phyloP scores from a whole-genome alignment of 2,888 invertebrate species.

The Eilema sororculum region DNA sequence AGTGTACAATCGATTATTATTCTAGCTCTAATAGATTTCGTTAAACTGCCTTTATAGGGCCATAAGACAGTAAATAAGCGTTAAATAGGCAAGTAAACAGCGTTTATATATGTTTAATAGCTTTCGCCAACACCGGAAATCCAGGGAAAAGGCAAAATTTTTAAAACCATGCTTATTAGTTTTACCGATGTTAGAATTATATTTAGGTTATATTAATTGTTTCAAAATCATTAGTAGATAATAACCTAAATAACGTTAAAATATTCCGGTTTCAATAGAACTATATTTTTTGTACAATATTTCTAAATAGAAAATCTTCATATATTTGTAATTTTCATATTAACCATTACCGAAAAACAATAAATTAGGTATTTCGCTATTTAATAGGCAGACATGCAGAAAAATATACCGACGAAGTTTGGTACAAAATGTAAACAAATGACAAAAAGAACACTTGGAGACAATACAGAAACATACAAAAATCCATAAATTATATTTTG shows the following conservation, averaged over 20 bases:
- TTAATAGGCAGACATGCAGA: neutral
- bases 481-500: too few species aligned
- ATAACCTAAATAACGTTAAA: neutral
- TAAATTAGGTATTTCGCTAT: neutral
- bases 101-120: neutral
- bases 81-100: neutral
- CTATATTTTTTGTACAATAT: neutral
- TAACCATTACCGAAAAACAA: neutral
- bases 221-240: neutral
- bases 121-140: conserved; percentile 35
- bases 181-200: neutral
- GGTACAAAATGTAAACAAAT: neutral
- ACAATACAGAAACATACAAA: neutral
- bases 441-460: neutral
- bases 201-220: conserved; percentile 1
- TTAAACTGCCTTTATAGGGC: neutral
- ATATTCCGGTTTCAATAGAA: neutral
- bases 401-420: neutral
- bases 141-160: conserved; percentile 22
- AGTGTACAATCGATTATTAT: conserved; percentile 21
- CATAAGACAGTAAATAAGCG: neutral
- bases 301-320: neutral
- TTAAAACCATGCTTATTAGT: conserved; percentile 49
- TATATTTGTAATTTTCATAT: too few species aligned
- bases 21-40: conserved; percentile 10